A percentile compares a stretch with the other conserved stretches of the same genome.
These are phyloP conservation scores for Nebria salina DNA, from an alignment of 2,888 invertebrate genomes.

Conservation along the genomic window DNA sequence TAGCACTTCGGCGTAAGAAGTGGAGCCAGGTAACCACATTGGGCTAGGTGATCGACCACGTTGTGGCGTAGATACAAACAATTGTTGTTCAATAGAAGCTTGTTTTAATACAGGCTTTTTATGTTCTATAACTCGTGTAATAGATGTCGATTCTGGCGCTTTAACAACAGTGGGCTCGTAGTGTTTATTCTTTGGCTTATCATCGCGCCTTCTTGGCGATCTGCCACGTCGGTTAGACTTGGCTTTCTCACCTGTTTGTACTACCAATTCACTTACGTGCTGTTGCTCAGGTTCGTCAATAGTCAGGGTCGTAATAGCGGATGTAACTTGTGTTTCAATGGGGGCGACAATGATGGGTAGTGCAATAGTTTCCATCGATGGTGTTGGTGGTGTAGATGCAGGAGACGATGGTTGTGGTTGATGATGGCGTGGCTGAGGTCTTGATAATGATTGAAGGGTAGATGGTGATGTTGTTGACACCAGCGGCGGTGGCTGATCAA, in stretches of 20 bases:
- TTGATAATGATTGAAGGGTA: conserved; percentile 30
- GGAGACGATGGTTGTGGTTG: conserved; percentile 13
- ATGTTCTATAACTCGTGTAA: not conserved
- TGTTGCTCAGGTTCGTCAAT: conserved; percentile 25
- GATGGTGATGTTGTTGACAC: conserved; percentile 31
- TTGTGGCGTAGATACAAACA: conserved; percentile 13
- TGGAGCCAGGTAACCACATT: conserved; percentile 77
- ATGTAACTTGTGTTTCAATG: conserved; percentile 47
- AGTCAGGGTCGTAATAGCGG: conserved; percentile 46
- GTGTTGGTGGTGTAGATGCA: conserved; percentile 21
- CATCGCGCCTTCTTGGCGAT: conserved; percentile 63
- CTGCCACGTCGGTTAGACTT: conserved; percentile 64
- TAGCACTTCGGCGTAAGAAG: conserved; percentile 83
- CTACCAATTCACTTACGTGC: conserved; percentile 31
- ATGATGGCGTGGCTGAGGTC: conserved; percentile 19
- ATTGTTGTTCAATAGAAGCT: conserved; percentile 33
- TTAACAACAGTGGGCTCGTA: conserved; percentile 26
- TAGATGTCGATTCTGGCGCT: conserved; percentile 9
- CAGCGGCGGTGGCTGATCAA: conserved; percentile 36
- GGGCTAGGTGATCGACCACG: conserved; percentile 74
- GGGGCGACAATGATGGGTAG: conserved; percentile 23
- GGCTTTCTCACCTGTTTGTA: conserved; percentile 58
- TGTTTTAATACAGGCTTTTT: conserved; percentile 44
- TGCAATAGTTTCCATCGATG: conserved; percentile 3
- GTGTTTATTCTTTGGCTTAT: conserved; percentile 48